These are phyloP conservation scores for Chloroceryle aenea DNA, from an alignment of 2,113 vertebrate species.

Conservation along the genomic window DNA sequence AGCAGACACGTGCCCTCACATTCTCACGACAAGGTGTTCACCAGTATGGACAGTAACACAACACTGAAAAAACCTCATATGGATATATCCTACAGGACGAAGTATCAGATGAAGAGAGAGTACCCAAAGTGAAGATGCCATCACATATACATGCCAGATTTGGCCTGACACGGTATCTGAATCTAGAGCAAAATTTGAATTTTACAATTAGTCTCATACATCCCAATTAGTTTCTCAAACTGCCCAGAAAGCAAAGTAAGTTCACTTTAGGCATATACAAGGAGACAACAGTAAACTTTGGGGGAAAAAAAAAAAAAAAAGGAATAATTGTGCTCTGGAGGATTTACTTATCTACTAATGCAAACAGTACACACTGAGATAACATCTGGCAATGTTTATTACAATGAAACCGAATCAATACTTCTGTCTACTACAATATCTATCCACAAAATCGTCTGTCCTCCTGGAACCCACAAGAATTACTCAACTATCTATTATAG, in stretches of 20 bases:
- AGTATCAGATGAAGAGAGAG: neutral
- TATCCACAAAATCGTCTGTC: conserved; percentile 26
- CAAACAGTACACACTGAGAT: conserved; percentile 51
- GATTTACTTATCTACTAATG: conserved; percentile 61
- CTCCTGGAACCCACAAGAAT: conserved; percentile 4
- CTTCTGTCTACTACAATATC: conserved; percentile 39
- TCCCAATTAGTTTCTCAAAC: neutral
- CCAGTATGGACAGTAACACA: neutral
- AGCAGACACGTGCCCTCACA: rapidly evolving
- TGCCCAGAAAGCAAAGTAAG: neutral
- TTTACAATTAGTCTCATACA: neutral
- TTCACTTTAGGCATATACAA: neutral
- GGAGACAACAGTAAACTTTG: neutral
- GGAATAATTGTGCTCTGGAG: conserved; percentile 37
- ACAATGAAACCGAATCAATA: conserved; percentile 45
- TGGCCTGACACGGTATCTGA: neutral
- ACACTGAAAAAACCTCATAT: neutral
- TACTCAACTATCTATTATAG: neutral
- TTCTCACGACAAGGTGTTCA: neutral
- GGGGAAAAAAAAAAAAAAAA: conserved; percentile 19
- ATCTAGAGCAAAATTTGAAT: neutral
- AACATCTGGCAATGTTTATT: conserved; percentile 58
- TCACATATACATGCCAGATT: neutral
- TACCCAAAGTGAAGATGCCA: neutral
- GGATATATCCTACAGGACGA: neutral